Conservation (phyloP, 23 tunicate genomes). For the Diplosoma virens region DNA sequence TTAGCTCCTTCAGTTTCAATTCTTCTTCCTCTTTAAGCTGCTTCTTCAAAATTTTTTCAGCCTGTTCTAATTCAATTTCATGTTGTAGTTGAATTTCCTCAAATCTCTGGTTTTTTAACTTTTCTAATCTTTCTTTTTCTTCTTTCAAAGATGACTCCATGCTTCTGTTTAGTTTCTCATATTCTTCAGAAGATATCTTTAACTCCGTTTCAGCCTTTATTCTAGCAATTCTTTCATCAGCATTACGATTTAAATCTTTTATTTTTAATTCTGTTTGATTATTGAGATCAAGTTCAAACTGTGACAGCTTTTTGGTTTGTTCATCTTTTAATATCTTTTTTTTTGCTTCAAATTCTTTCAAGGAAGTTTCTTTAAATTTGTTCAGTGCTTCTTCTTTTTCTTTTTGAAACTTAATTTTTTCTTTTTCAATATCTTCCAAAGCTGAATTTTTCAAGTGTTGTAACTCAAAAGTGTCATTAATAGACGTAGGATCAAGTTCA, state of each 20-base stretch:
- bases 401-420: constrained; percentile 16
- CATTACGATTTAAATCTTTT: constrained; percentile 7
- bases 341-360: constrained; percentile 40
- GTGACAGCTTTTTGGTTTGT: constrained; percentile 15
- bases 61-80: background rate
- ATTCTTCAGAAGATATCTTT: constrained; percentile 12
- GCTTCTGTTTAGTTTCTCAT: constrained; percentile 17
- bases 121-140: constrained; percentile 23
- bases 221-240: constrained; percentile 23
- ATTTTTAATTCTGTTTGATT: constrained; percentile 54
- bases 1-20: constrained; percentile 8
- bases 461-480: background rate
- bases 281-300: constrained; percentile 29
- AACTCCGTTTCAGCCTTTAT: constrained; percentile 5
- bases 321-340: constrained; percentile 37
- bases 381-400: constrained; percentile 18
- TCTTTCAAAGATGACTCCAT: constrained; percentile 16
- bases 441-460: background rate
- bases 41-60: background rate
- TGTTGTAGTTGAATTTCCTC: background rate
- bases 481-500: background rate
- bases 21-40: constrained; percentile 30
- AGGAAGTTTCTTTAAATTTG: constrained; percentile 6
- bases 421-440: constrained; percentile 21
- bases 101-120: background rate